A percentile compares a stretch with the other conserved stretches of the same genome.
Conservation (phyloP, 2,113 vertebrate species). For the Poeciliopsis turrubarensis region DNA sequence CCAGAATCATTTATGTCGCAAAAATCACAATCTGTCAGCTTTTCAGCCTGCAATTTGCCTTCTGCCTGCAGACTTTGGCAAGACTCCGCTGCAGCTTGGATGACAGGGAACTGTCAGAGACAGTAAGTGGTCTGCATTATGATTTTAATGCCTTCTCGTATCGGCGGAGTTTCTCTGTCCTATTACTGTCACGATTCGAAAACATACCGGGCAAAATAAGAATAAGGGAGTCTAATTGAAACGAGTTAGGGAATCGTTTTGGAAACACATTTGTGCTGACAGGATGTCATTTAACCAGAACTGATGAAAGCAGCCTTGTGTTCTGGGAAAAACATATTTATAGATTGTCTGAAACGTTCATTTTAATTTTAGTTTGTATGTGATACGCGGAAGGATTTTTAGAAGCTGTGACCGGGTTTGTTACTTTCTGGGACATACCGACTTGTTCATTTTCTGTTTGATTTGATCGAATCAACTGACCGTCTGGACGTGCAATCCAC, state of each 20-base stretch:
- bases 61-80: conserved; percentile 6
- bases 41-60: conserved; percentile 5
- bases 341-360: neutral
- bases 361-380: neutral
- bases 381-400: neutral
- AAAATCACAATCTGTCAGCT: conserved; percentile 5
- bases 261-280: neutral
- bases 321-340: neutral
- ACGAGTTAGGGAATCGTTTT: neutral
- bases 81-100: conserved; percentile 3
- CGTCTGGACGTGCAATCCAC: too few relatives aligned
- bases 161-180: neutral
- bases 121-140: conserved; percentile 4
- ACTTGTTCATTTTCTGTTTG: too few relatives aligned
- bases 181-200: neutral
- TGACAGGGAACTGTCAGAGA: conserved; percentile 6
- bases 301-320: neutral
- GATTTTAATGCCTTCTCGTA: neutral
- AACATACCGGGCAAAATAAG: neutral
- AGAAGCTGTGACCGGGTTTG: neutral
- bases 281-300: neutral
- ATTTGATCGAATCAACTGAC: too few relatives aligned
- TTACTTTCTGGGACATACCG: too few relatives aligned
- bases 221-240: too few relatives aligned
- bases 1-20: conserved; percentile 1